Conservation (phyloP, 2,113 vertebrate genomes). For the Phaethornis superciliosus region DNA sequence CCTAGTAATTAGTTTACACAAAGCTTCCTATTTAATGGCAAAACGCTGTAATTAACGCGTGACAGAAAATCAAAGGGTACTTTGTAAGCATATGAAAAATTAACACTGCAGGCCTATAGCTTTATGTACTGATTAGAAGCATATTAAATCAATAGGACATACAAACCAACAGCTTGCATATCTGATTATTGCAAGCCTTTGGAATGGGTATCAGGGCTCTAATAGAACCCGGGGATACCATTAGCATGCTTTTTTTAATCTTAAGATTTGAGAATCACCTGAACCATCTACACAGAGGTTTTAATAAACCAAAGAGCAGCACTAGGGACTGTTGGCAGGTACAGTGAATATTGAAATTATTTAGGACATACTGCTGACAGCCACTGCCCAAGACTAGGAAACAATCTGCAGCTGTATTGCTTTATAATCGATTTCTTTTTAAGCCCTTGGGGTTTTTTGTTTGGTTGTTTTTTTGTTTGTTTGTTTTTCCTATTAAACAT, state of each 20-base stretch:
- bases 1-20: conserved; percentile 99
- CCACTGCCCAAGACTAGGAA: not conserved
- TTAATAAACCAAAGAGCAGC: conserved; percentile 42
- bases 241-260: conserved; percentile 46
- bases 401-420: not conserved
- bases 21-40: conserved; percentile 97
- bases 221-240: conserved; percentile 46
- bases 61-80: conserved; percentile 99
- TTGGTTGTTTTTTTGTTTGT: not conserved
- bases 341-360: conserved; percentile 25
- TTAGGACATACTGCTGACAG: not conserved
- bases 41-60: conserved; percentile 98
- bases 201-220: conserved; percentile 48
- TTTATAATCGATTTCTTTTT: not conserved
- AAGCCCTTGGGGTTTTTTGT: conserved; percentile 2
- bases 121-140: conserved; percentile 90
- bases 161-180: conserved; percentile 82
- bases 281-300: conserved; percentile 10
- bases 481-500: not conserved
- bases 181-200: conserved; percentile 67
- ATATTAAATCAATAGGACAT: conserved; percentile 92
- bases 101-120: conserved; percentile 90
- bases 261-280: conserved; percentile 40
- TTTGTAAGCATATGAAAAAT: conserved; percentile 97
- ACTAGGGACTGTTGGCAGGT: conserved; percentile 20